Conservation (phyloP, 2,888 invertebrate genomes). For the Caenorhabditis sulstoni region DNA sequence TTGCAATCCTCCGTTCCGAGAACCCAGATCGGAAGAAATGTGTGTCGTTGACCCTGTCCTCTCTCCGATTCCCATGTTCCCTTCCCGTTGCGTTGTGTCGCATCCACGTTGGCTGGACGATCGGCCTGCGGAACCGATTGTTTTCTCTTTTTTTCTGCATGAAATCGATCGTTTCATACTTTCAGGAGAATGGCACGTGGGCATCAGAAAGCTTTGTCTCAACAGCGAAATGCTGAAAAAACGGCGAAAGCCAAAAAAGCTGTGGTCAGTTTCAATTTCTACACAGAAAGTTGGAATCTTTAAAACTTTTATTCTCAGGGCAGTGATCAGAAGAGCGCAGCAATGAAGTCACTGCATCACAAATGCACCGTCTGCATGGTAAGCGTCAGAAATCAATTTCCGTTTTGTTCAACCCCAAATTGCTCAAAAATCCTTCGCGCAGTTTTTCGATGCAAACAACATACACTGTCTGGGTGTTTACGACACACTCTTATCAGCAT, state of each 20-base stretch:
- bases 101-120: too few relatives aligned
- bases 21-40: too few relatives aligned
- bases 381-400: conserved; percentile 28
- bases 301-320: conserved; percentile 83
- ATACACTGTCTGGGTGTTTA: conserved; percentile 3
- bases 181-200: conserved; percentile 91
- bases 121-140: background rate
- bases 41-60: too few relatives aligned
- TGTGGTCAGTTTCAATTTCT: conserved; percentile 17
- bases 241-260: conserved; percentile 53
- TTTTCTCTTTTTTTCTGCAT: background rate
- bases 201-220: conserved; percentile 97
- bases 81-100: too few relatives aligned
- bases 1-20: too few relatives aligned
- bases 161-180: background rate
- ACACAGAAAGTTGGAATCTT: background rate
- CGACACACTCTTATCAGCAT: conserved; percentile 8
- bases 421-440: background rate
- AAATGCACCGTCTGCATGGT: conserved; percentile 89
- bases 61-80: too few relatives aligned
- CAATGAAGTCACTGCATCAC: conserved; percentile 93
- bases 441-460: background rate
- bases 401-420: background rate
- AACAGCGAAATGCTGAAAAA: conserved; percentile 81
- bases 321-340: conserved; percentile 94